phyloP scores from a whole-genome alignment of 2,888 invertebrate genomes.

The Abrostola triplasia region DNA sequence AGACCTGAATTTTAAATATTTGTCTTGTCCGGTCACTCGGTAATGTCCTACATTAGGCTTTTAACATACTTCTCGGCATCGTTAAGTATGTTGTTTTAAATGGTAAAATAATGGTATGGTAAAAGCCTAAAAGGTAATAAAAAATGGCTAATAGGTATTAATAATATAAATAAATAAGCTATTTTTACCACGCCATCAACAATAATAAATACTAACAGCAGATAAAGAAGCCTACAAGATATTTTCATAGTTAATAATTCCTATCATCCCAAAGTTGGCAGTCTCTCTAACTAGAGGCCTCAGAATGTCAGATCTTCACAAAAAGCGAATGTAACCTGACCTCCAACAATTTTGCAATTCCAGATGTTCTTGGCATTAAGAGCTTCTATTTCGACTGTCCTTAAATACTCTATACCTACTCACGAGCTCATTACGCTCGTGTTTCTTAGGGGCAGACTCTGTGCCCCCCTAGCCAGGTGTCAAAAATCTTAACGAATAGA shows the following conservation, averaged over 20 bases:
- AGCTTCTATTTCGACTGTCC: not conserved
- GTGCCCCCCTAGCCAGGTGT: too few species aligned
- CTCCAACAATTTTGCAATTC: not conserved
- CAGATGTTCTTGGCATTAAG: not conserved
- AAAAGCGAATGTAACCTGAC: not conserved
- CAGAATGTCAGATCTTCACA: not conserved
- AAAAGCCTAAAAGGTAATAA: too few species aligned
- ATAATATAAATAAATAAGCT: too few species aligned
- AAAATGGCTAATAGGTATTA: too few species aligned
- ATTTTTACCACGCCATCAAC: too few species aligned
- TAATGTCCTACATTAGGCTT: slow-evolving; percentile 31
- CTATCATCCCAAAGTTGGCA: not conserved
- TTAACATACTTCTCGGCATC: slow-evolving; percentile 19
- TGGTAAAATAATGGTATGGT: too few species aligned
- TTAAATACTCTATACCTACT: not conserved
- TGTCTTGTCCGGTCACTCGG: slow-evolving; percentile 19
- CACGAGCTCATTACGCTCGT: too few species aligned
- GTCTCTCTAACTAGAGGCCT: not conserved
- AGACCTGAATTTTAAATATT: slow-evolving; percentile 33
- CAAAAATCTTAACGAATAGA: too few species aligned
- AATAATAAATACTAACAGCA: too few species aligned
- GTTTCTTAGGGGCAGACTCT: too few species aligned
- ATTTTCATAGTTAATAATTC: not conserved
- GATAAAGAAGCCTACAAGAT: too few species aligned
- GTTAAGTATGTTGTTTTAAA: not conserved